phyloP scores from a whole-genome alignment of 92 coral and sea anemone genomes.

The Isaurus tuberculatus region DNA sequence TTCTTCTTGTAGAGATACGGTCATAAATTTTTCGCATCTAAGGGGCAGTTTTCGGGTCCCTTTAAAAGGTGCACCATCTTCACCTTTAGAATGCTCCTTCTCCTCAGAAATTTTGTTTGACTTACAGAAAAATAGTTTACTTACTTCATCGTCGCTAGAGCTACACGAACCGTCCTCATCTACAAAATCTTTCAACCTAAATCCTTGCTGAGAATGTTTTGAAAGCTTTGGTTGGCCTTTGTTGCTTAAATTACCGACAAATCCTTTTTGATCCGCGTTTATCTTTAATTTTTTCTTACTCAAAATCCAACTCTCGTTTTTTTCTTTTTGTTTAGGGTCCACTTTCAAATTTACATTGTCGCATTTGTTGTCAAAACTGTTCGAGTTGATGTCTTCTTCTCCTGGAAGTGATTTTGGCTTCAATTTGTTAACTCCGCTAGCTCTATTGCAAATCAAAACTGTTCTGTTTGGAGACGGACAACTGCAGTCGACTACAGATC shows the following conservation, averaged over 20 bases:
- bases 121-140: constrained; percentile 38
- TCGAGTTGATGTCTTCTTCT: constrained; percentile 1
- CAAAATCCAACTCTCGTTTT: constrained; percentile 9
- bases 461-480: constrained; percentile 31
- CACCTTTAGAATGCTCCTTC: neutral
- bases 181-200: neutral
- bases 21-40: constrained; percentile 21
- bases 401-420: neutral
- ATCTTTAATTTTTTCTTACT: constrained; percentile 21
- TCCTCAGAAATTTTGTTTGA: constrained; percentile 28
- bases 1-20: constrained; percentile 34
- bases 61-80: neutral
- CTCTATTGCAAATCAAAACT: constrained; percentile 23
- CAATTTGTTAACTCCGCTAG: neutral
- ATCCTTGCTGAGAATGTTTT: constrained; percentile 17
- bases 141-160: constrained; percentile 44
- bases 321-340: constrained; percentile 3
- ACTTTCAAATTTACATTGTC: constrained; percentile 18
- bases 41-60: neutral
- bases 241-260: constrained; percentile 22
- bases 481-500: constrained; percentile 41
- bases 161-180: constrained; percentile 35
- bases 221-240: neutral
- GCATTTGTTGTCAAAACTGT: neutral
- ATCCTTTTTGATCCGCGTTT: constrained; percentile 23